Evolutionary conservation across 1,140 invertebrate genomes (phyloP), one percentile per base, ranked within the genome.

Genomic region (Drosophila malerkotliana): DNA sequence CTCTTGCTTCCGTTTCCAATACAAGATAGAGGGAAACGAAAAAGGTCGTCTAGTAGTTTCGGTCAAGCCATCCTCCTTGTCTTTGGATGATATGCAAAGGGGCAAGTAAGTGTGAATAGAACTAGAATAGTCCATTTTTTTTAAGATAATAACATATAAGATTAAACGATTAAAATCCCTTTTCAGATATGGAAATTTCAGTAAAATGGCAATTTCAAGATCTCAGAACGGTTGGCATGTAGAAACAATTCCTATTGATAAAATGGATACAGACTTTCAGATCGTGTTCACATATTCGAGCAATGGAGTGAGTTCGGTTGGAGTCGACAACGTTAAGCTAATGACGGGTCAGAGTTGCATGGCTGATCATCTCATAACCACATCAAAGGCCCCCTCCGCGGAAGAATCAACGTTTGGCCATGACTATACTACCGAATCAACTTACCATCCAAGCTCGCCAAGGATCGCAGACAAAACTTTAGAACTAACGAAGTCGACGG

Each of bases 241-340:
- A 90, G 75, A 84, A 0, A 82, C 77, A 3, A 79, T 92, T 4
- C 10, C 9, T 24, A 83, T 92, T 5, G 78, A 90, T 24, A 77
- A 89, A 18, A 78, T 90, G 77, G n/a, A 48, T 2, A 63, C 79
- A 15, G 73, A 91, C 30, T 92, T 92, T 21, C 73, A 91, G 47
- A 74, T 92, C 18, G 41, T 92, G 0, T 77, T 92, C 37, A 85
- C 79, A 1, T 21, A 3, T 21, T 21, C 21, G 21, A 21, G 79
- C 73, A 1, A 87, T 60, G 6, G 58, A 77, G 44, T 0, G 26
- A 34, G 0, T 75, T 91, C 15, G 87, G 87, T 92, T n/a, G 91
- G 91, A 49, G 81, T 92, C 49, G 91, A 92, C 12, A 91, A 92
- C 64, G 83, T 92, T 0, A 71, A 77, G 7, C 55, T 92, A 24